Evolutionary conservation across 2,888 invertebrate species (phyloP).

Genomic region (Hylaea fasciaria): DNA sequence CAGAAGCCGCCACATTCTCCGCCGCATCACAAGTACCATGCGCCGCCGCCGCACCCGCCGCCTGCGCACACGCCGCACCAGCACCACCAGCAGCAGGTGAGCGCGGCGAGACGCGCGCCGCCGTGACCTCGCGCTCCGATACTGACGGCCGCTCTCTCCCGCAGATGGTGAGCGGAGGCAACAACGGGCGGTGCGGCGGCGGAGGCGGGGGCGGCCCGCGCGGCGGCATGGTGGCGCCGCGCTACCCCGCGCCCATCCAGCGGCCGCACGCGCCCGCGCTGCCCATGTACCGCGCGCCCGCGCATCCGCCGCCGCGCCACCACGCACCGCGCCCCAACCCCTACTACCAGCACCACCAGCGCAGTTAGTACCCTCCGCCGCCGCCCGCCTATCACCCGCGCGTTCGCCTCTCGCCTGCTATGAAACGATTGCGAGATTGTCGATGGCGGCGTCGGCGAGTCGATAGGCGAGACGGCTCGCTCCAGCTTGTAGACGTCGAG

Average conservation of each 20-base stretch:
- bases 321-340: slow-evolving; percentile 65
- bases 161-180: slow-evolving; percentile 72
- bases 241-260: slow-evolving; percentile 85
- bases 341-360: slow-evolving; percentile 79
- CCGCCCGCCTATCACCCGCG: slow-evolving; percentile 15
- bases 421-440: background rate
- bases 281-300: slow-evolving; percentile 61
- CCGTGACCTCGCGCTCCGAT: slow-evolving; percentile 47
- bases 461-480: slow-evolving; percentile 12
- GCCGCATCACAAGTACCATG: slow-evolving; percentile 80
- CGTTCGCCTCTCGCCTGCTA: slow-evolving; percentile 24
- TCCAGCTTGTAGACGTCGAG: background rate
- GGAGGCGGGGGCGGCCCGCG: slow-evolving; percentile 44
- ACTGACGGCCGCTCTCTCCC: slow-evolving; percentile 15
- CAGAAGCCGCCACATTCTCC: slow-evolving; percentile 79
- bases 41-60: slow-evolving; percentile 70
- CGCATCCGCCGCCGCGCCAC: slow-evolving; percentile 42
- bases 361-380: slow-evolving; percentile 67
- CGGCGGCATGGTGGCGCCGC: slow-evolving; percentile 59
- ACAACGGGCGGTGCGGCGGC: slow-evolving; percentile 67
- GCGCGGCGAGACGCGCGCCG: slow-evolving; percentile 22
- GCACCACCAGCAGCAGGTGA: slow-evolving; percentile 71
- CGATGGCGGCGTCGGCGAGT: slow-evolving; percentile 4
- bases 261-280: slow-evolving; percentile 78
- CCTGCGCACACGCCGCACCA: slow-evolving; percentile 69